Evolutionary conservation across 2,797 vertebrate genomes (phyloP).

Genomic region (Petrocephalus schoutedeni): DNA sequence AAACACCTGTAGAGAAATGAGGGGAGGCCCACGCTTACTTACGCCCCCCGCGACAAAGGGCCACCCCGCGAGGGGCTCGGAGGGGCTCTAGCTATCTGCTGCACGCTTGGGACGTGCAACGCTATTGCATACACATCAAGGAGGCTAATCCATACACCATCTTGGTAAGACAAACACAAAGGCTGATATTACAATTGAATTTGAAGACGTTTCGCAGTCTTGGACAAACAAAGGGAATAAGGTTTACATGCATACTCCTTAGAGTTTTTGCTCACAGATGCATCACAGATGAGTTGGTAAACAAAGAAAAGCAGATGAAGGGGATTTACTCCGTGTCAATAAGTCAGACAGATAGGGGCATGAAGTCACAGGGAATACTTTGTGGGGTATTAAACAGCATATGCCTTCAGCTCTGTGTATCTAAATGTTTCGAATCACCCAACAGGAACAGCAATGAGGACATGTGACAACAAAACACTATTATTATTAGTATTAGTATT

Average conservation of each 20-base stretch:
- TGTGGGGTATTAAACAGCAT: background rate
- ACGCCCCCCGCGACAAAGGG: background rate
- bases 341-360: background rate
- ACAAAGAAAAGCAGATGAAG: background rate
- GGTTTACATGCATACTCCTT: background rate
- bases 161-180: background rate
- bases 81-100: background rate
- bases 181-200: background rate
- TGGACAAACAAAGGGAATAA: background rate
- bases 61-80: background rate
- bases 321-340: background rate
- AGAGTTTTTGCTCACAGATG: background rate
- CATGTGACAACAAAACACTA: background rate
- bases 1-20: slow-evolving; percentile 70
- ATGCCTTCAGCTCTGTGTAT: background rate
- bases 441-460: background rate
- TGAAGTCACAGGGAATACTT: background rate
- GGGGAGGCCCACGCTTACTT: background rate
- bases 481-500: too few relatives aligned
- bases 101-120: background rate
- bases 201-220: background rate
- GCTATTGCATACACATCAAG: background rate
- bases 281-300: background rate
- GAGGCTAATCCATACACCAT: background rate
- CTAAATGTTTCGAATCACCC: background rate